Evolutionary conservation across 1,140 invertebrate species (phyloP), one percentile per base, ranked within the genome.

Genomic region (Matsumurasca onukii): DNA sequence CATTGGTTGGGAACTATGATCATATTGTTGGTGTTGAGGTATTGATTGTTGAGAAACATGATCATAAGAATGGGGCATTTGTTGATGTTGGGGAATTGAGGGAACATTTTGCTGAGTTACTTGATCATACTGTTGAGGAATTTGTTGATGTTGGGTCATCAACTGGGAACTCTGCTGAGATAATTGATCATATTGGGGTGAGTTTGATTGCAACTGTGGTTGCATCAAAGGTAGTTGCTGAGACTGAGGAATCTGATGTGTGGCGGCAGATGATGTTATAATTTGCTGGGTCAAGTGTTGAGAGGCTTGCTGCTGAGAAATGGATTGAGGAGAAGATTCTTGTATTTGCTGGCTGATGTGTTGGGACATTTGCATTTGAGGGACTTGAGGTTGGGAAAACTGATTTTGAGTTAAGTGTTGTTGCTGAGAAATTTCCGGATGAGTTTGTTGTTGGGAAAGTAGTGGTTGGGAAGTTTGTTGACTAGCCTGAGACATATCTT

Each of bases 321-420:
- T 55, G 9, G 17, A 31, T n/a, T 65, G 63, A n/a, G 29, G 31
- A 30, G 66, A 61, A 65, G 57, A 63, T 25, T 71, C 67, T 59
- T 25, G 51, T 17, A 20, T 17, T 30, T 69, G 59, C 34, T 49
- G 25, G n/a, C 3, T 52, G 3, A 12, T 5, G 5, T 63, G 61
- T 34, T 64, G 68, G 25, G 31, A 3, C 64, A 62, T 63, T 30
- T 9, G 24, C 25, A 9, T 3, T 13, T 12, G 15, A 9, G 27
- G 22, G 9, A 25, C 20, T 70, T 52, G 62, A 29, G 49, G 31
- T 61, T 71, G 68, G 34, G 34, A 39, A 39, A 17, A 17, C 31
- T 66, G 65, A 30, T 66, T 66, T 64, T 71, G 66, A 51, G 69
- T 70, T 71, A 61, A 71, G 74, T 71, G 70, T 45, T 65, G 71